Base-by-base conservation (phyloP, 2,797 vertebrate genomes). In the Syngnathus rostellatus region DNA sequence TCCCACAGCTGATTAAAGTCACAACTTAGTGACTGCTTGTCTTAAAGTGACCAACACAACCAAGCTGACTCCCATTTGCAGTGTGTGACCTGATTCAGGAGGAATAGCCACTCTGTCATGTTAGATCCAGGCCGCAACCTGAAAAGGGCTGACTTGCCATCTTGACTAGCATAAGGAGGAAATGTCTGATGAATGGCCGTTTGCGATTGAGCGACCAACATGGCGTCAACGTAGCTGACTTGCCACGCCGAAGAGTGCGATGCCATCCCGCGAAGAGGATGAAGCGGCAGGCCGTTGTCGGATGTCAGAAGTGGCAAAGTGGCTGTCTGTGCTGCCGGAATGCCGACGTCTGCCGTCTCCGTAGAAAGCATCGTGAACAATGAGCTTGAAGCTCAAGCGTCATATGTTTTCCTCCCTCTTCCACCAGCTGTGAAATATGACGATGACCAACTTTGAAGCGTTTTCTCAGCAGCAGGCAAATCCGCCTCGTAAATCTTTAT, bases 381-480 rank as follows among this genome's bases (percentile, higher is more conserved):
- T 63, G 57, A 68, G 61, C 23, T 65, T 62, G 53, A 71, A 68
- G 67, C 8, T 53, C 48, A 39, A 46, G 3, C 1, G 61, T 78
- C 62, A 45, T 62, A 58, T 67, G 64, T 71, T 66, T 63, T 72
- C 25, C 62, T 74, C 75, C 12, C 61, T 71, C 77, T 62, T 75
- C 50, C 65, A 70, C 78, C 68, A 69, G 43, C 37, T 0, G n/a
- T 74, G 70, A 84, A 78, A 79, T 74, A 79, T 62, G 61, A 81
- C 74, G 74, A 76, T 76, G 68, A 63, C 63, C 72, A 69, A 69
- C 63, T 66, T 72, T 78, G 71, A 82, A 72, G 39, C 66, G 62
- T 83, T 80, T 78, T 84, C 72, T 77, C 62, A 76, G 72, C 80
- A 48, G 71, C 43, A 66, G 70, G 67, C 71, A 78, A 82, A 80